phyloP scores from a whole-genome alignment of 1,140 invertebrate genomes.

The Diorhabda carinulata region DNA sequence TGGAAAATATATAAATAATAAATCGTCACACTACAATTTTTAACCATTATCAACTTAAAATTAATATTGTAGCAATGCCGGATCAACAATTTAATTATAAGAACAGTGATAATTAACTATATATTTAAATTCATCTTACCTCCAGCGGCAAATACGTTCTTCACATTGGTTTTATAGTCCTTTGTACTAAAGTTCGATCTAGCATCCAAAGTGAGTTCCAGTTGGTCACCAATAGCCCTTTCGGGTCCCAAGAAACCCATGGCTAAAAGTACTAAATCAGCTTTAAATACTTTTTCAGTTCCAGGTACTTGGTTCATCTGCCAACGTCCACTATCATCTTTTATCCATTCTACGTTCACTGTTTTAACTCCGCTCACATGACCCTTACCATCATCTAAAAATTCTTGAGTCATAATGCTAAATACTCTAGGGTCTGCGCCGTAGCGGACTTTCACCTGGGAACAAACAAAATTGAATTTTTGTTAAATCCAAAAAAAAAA shows the following conservation, averaged over 20 bases:
- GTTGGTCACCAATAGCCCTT: constrained; percentile 78
- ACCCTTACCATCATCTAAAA: constrained; percentile 86
- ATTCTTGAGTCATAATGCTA: constrained; percentile 92
- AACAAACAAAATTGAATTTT: constrained; percentile 6
- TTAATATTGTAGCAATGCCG: background rate
- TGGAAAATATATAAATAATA: no score
- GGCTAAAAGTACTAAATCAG: constrained; percentile 90
- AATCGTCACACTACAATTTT: no score
- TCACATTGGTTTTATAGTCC: constrained; percentile 77
- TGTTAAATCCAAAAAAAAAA: no score
- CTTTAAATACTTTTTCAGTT: constrained; percentile 78
- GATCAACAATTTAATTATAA: background rate
- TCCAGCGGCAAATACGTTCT: constrained; percentile 93
- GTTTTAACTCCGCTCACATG: constrained; percentile 87
- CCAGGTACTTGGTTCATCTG: constrained; percentile 86
- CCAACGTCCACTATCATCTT: constrained; percentile 90
- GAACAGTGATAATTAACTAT: background rate
- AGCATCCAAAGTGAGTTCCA: constrained; percentile 81
- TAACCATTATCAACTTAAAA: no score
- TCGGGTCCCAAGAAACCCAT: constrained; percentile 99
- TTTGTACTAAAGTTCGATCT: constrained; percentile 90
- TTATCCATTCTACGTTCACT: constrained; percentile 88
- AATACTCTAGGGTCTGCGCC: constrained; percentile 93
- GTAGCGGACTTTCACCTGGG: constrained; percentile 67
- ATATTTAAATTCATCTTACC: constrained; percentile 56